Percentiles rank a stretch among this genome's conserved stretches.
These are phyloP conservation scores for Steinernema feltiae DNA, from an alignment of 1,140 invertebrate genomes.

Conservation along the genomic window DNA sequence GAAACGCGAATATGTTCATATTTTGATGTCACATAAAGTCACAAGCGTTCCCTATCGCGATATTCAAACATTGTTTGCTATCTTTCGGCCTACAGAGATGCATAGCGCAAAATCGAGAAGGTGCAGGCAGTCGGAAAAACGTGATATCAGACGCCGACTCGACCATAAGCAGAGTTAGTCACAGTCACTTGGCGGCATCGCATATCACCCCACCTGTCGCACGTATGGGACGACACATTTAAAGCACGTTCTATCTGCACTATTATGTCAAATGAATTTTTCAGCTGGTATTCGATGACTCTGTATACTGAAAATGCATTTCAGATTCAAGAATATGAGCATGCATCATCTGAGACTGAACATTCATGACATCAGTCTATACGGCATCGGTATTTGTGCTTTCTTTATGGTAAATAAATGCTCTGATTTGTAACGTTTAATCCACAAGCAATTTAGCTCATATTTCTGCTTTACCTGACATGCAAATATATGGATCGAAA, in stretches of 20 bases:
- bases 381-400: neutral
- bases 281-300: too few relatives aligned
- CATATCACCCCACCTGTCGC: neutral
- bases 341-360: neutral
- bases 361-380: neutral
- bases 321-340: too few relatives aligned
- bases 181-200: neutral
- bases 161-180: neutral
- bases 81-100: neutral
- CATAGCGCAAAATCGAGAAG: neutral
- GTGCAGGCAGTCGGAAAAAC: neutral
- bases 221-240: neutral
- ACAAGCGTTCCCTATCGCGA: neutral
- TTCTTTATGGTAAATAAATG: neutral
- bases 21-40: too few relatives aligned
- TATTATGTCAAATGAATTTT: neutral
- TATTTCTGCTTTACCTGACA: neutral
- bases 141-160: neutral
- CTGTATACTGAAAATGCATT: too few relatives aligned
- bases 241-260: neutral
- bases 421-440: neutral
- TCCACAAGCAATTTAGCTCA: too few relatives aligned
- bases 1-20: too few relatives aligned
- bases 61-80: neutral
- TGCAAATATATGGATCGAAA: slow-evolving; percentile 2